Base-by-base conservation (phyloP, 2,113 vertebrate species). In the Hippopotamus amphibius region DNA sequence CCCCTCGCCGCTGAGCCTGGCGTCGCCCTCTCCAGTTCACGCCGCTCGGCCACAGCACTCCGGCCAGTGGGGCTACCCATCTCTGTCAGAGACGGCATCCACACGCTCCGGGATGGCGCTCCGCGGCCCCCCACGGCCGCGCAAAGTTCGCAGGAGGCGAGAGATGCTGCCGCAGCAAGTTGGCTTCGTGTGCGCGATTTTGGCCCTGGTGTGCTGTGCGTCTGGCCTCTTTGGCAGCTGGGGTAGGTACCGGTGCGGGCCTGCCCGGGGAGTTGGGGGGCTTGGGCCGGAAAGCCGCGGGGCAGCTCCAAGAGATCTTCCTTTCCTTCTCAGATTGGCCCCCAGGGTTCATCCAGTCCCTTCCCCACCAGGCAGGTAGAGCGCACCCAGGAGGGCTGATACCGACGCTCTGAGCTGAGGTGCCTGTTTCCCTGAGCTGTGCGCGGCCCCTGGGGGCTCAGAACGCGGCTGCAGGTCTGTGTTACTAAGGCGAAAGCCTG, bases 101-200 rank as follows among this genome's bases (percentile, higher is more conserved):
- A 7, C 57, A 68, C 74, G 83, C 93, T 30, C 37, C 19, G 88
- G 86, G 74, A 98, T 98, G 98, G 98, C 97, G 55, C 96, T 86
- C 59, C 87, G n/a, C 14, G 46, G 97, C 89, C 90, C 95, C 90
- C 89, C 19, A 4, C 19, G 97, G 98, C 99, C 99, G 88, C 99
- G 99, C 88, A 99, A 99, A 99, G 99, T 99, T 99, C 99, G 99
- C 96, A 99, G 99, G 98, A 98, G 99, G 99, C 98, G 99, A 96
- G 99, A 99, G 99, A 99, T 99, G 99, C 98, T 99, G 93, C 98
- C 99, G 86, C 99, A 99, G 79, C 99, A 99, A 98, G 99, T 99
- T 97, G 99, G 99, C 97, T 99, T 99, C 96, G 98, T 99, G 98
- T 99, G 99, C 99, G 99, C 99, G 93, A 98, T 99, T 98, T 99